These are phyloP conservation scores for Sylvilagus bachmani DNA, from an alignment of 2,113 vertebrate species.

Conservation along the genomic window DNA sequence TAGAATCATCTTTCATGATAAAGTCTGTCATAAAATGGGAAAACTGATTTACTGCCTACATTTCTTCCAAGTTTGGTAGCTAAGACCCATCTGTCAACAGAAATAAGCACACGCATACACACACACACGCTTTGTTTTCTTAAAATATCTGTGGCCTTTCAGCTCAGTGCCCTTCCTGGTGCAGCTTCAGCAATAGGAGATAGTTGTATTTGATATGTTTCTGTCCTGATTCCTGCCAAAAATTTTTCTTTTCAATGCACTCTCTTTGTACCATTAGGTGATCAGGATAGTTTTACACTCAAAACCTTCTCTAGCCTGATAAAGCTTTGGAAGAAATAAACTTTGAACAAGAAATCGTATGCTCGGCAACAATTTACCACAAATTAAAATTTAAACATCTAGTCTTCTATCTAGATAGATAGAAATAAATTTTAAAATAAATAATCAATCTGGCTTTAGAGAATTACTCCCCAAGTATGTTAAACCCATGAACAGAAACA, in stretches of 20 bases:
- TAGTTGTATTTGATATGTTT: constrained; percentile 45
- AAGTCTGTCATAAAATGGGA: constrained; percentile 70
- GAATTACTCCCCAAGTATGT: constrained; percentile 16
- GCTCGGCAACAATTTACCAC: constrained; percentile 41
- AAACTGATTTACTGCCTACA: constrained; percentile 68
- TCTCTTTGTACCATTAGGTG: constrained; percentile 61
- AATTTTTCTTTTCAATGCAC: constrained; percentile 53
- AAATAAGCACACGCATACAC: background rate
- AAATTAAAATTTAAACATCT: background rate
- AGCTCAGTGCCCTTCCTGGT: background rate
- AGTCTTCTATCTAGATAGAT: constrained; percentile 60
- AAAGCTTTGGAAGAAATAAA: constrained; percentile 55
- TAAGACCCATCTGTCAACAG: constrained; percentile 67
- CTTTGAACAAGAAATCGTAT: constrained; percentile 72
- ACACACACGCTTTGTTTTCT: background rate
- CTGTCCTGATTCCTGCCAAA: constrained; percentile 19
- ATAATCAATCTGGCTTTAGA: constrained; percentile 35
- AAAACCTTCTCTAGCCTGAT: constrained; percentile 30
- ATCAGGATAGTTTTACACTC: constrained; percentile 61
- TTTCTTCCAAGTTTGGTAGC: constrained; percentile 65
- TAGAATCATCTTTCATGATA: constrained; percentile 78
- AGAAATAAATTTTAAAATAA: constrained; percentile 70
- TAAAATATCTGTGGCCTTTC: background rate
- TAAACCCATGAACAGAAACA: background rate
- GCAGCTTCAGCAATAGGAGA: constrained; percentile 56